Base-by-base conservation (phyloP, 2,113 vertebrate genomes). In the Rhea pennata region DNA sequence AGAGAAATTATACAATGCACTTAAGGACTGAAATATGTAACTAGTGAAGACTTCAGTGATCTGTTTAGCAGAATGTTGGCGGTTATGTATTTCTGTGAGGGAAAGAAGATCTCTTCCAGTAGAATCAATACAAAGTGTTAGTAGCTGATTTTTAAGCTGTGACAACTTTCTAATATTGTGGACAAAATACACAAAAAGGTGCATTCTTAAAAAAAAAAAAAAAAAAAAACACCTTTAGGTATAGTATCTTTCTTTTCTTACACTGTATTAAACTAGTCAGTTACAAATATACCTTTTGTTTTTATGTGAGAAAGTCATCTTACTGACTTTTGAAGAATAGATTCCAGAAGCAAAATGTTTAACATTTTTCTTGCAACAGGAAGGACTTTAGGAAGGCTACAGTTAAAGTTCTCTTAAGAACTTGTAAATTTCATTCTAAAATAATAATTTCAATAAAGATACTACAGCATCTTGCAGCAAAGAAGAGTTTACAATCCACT, bases 1-100 rank as follows among this genome's bases (percentile, higher is more conserved):
- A 92, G 36, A 96, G 51, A 51, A 96, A 75, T 86, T 89, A 84
- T 48, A 71, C 2, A 5, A 80, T 65, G 80, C 62, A 79, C 33
- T 76, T 50, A 65, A 92, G 44, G 67, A 97, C 61, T 92, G 85
- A 61, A 92, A 91, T 86, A n/a, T 54, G 40, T 79, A 84, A 44
- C 69, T 61, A 65, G 76, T 87, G 76, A 92, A 93, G 85, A 92
- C 66, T 80, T 88, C 51, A 58, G 61, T 66, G 74, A 70, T 84
- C 79, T 96, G 31, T 92, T 94, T 88, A 95, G 8, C 1, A 4
- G 59, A 90, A 26, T 90, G 56, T 58, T 15, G 11, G 40, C 51
- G 59, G 61, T 33, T 36, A 66, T n/a, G 85, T 70, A 76, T 31
- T 84, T 75, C 33, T 44, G 59, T 42, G 56, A 66, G n/a, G 84